Conservation (phyloP, 2,797 vertebrate genomes). For the Sebastes hubbsi region DNA sequence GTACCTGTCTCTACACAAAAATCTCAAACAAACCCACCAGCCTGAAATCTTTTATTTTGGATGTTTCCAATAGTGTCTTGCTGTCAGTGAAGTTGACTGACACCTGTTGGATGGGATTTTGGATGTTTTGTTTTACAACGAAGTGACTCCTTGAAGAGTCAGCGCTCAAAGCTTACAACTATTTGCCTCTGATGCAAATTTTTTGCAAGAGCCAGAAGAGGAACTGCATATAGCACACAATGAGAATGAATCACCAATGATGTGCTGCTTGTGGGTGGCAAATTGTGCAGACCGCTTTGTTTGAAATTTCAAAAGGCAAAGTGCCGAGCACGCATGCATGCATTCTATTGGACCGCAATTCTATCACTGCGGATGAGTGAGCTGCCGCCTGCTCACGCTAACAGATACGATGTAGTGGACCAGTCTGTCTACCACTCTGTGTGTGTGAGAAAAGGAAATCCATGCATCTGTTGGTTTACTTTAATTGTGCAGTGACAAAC, state of each 20-base stretch:
- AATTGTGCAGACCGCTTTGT: background rate
- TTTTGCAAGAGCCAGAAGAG: conserved; percentile 1
- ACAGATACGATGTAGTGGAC: conserved; percentile 1
- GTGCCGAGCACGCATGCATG: background rate
- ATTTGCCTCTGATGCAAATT: background rate
- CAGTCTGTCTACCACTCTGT: background rate
- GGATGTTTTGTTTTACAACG: conserved; percentile 4
- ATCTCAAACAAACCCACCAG: background rate
- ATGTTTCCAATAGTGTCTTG: background rate
- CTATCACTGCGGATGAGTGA: conserved; percentile 15
- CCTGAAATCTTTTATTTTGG: background rate
- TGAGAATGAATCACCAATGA: conserved; percentile 14
- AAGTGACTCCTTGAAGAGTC: background rate
- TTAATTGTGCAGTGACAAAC: background rate
- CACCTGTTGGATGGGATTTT: background rate
- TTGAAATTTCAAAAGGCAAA: conserved; percentile 17
- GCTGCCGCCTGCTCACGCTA: conserved; percentile 7
- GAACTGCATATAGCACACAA: background rate
- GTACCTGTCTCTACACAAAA: background rate
- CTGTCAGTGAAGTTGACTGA: background rate
- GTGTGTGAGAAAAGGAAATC: background rate
- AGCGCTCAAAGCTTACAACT: background rate
- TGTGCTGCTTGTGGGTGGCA: conserved; percentile 4
- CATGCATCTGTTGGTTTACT: background rate
- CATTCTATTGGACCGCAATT: conserved; percentile 13